Percentiles rank a stretch among this genome's conserved stretches.
These are phyloP conservation scores for Leptopilina clavipes DNA, from an alignment of 1,140 invertebrate species.

Conservation along the genomic window DNA sequence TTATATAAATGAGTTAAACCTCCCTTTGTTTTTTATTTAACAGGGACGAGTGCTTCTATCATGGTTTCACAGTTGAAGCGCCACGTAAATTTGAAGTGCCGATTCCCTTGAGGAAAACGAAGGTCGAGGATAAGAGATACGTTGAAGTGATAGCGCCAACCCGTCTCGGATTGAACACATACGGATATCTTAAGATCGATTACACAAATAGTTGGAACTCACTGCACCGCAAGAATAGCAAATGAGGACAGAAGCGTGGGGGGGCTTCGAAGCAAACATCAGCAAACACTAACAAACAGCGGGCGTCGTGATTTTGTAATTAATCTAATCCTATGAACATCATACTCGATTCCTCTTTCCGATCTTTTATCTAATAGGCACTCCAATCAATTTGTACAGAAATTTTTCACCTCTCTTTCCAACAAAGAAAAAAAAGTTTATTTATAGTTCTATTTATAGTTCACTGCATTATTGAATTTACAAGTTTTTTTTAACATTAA, in stretches of 20 bases:
- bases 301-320: slow-evolving; percentile 47
- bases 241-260: slow-evolving; percentile 64
- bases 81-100: slow-evolving; percentile 51
- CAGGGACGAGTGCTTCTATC: slow-evolving; percentile 60
- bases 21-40: slow-evolving; percentile 11
- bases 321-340: slow-evolving; percentile 41
- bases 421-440: not conserved
- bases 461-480: not conserved
- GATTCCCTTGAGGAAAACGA: slow-evolving; percentile 50
- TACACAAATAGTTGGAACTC: slow-evolving; percentile 85
- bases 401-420: not conserved
- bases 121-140: slow-evolving; percentile 56
- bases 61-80: slow-evolving; percentile 49
- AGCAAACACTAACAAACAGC: slow-evolving; percentile 32
- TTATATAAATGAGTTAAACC: no score
- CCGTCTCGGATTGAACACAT: slow-evolving; percentile 79
- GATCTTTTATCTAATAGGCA: slow-evolving; percentile 8
- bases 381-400: not conserved
- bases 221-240: slow-evolving; percentile 79
- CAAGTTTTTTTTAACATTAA: not conserved
- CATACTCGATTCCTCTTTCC: slow-evolving; percentile 40
- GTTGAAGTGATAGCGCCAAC: slow-evolving; percentile 55
- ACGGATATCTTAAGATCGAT: slow-evolving; percentile 84
- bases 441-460: slow-evolving; percentile 7
- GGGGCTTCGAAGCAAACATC: slow-evolving; percentile 48